Evolutionary conservation across 2,888 invertebrate genomes (phyloP).

Genomic region (Dysmachus trigonus): DNA sequence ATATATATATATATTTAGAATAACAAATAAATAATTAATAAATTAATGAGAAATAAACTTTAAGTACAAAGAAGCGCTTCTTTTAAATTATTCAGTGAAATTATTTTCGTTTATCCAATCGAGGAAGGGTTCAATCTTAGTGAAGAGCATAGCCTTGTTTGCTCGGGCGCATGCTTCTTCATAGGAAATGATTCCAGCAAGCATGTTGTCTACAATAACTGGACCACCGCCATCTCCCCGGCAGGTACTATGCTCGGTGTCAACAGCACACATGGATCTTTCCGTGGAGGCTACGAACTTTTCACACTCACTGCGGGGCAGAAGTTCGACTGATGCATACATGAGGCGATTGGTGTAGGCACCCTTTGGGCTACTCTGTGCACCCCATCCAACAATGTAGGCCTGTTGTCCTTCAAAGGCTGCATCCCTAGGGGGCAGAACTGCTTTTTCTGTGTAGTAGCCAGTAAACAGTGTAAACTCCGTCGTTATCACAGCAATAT

Average conservation of each 20-base stretch:
- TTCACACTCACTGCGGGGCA: not conserved
- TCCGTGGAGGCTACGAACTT: not conserved
- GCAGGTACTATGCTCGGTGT: not conserved
- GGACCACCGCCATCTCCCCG: not conserved
- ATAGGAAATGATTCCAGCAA: not conserved
- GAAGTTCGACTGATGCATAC: not conserved
- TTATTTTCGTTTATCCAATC: not conserved
- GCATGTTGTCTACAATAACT: not conserved
- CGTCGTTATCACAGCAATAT: not conserved
- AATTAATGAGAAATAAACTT: not conserved
- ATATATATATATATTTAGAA: not conserved
- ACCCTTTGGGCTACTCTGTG: too few relatives aligned
- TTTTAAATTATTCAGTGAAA: not conserved
- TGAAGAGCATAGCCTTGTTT: not conserved
- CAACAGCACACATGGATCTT: not conserved
- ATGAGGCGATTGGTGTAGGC: not conserved
- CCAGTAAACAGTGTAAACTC: not conserved
- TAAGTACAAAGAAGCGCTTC: not conserved
- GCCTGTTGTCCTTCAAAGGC: not conserved
- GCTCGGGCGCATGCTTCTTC: not conserved
- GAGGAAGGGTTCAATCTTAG: not conserved
- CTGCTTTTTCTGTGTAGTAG: too few relatives aligned
- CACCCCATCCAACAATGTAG: not conserved
- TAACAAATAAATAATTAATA: not conserved
- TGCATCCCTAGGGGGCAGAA: not conserved